Base-by-base conservation (phyloP, 2,888 invertebrate species). In the Thelaira solivaga region DNA sequence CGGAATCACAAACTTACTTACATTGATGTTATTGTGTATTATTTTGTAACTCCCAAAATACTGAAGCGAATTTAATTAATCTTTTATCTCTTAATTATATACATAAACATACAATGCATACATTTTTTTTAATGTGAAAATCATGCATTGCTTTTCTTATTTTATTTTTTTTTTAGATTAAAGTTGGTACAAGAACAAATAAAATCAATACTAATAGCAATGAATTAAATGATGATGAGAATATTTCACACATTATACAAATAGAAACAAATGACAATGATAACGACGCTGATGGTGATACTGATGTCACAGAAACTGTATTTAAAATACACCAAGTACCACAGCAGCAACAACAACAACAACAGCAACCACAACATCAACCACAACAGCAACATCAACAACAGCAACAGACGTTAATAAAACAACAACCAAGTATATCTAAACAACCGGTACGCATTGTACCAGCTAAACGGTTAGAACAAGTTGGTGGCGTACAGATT, bases 401-500 rank as follows among this genome's bases (percentile, higher is more conserved):
- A 41, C 80, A 20, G 24, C 53, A 68, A 41, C 80, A 78, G 39
- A 72, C 74, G 2, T 16, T 77, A 24, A 73, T 73, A 16, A 77
- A 68, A 57, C 67, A 55, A 43, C 49, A 61, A 26, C 16, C 62
- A 26, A 47, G 36, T 51, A 20, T 78, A 16, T 49, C 74, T 2
- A 79, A 67, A 18, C 76, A 72, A 24, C 76, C 45, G 62, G 82
- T 29, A n/a, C 83, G 47, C 34, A 81, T 49, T 64, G 80, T 81
- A 65, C 84, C 72, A 13, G 78, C 82, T n/a, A 82, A 80, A 73
- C 83, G 86, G 22, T 85, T 85, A 4, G 81, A 82, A 11, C 86
- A 86, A 53, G 84, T 85, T 39, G 84, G 84, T 22, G 81, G 86
- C 4, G 84, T 86, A 13, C 80, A 77, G 78, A 61, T 80, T 26